Evolutionary conservation across 2,888 invertebrate genomes (phyloP).

Genomic region (Embidobia sp.): DNA sequence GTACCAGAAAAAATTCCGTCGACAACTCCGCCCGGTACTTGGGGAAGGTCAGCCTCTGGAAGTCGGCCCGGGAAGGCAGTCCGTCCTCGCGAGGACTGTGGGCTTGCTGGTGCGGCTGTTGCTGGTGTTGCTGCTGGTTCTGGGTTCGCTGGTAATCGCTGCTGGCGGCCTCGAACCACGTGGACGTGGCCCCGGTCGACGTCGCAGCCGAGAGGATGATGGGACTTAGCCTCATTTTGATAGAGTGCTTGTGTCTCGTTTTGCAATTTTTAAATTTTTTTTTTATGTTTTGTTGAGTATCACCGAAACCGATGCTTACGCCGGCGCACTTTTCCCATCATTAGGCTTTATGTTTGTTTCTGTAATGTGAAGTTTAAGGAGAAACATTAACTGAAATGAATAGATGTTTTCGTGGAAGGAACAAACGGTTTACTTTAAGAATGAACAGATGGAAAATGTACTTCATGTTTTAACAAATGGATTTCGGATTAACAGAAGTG

Average conservation of each 20-base stretch:
- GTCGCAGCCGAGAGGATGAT: constrained; percentile 80
- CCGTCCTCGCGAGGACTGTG: constrained; percentile 2
- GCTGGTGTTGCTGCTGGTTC: constrained; percentile 31
- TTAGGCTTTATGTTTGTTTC: neutral
- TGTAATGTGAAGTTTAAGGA: too few relatives aligned
- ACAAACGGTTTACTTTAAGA: too few relatives aligned
- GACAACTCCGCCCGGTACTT: constrained; percentile 88
- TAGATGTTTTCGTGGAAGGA: too few relatives aligned
- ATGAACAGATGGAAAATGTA: too few relatives aligned
- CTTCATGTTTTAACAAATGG: too few relatives aligned
- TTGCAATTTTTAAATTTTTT: neutral
- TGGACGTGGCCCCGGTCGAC: constrained; percentile 77
- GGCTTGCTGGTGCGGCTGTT: constrained; percentile 32
- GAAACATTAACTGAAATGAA: too few relatives aligned
- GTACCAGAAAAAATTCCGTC: constrained; percentile 93
- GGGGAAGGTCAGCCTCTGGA: constrained; percentile 67
- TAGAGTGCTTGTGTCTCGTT: neutral
- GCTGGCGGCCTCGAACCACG: constrained; percentile 57
- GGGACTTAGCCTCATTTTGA: constrained; percentile 76
- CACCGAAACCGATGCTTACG: constrained; percentile 47
- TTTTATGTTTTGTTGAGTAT: constrained; percentile 4
- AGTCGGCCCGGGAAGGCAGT: constrained; percentile 23
- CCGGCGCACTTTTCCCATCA: constrained; percentile 44
- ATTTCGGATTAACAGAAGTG: too few relatives aligned
- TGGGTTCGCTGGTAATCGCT: constrained; percentile 18